Evolutionary conservation across 2,113 vertebrate species (phyloP).

Genomic region (Archilochus colubris): DNA sequence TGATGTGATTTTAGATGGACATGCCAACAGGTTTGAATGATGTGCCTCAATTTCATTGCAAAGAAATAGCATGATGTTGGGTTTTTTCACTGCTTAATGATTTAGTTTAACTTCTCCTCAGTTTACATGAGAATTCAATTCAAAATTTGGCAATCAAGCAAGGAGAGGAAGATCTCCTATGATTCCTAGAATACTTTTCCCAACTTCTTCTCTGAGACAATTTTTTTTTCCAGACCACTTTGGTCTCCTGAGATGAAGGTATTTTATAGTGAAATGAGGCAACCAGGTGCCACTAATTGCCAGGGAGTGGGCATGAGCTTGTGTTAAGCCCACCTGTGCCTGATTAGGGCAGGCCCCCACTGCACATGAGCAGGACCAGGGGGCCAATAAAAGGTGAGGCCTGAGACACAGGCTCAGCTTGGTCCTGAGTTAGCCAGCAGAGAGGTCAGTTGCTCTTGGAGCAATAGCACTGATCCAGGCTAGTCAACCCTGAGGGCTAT

Average conservation of each 20-base stretch:
- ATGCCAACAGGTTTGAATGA: not conserved
- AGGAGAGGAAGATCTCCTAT: not conserved
- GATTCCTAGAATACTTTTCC: not conserved
- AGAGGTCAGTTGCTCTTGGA: too few relatives aligned
- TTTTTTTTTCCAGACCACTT: not conserved
- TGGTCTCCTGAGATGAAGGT: not conserved
- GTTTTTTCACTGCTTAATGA: not conserved
- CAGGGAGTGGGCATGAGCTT: too few relatives aligned
- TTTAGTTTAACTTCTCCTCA: not conserved
- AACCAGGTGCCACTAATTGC: too few relatives aligned
- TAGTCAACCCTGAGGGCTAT: too few relatives aligned
- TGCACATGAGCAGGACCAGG: too few relatives aligned
- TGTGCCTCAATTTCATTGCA: not conserved
- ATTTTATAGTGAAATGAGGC: too few relatives aligned
- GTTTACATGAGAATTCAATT: not conserved
- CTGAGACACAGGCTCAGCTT: too few relatives aligned
- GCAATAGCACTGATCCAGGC: too few relatives aligned
- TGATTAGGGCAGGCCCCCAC: too few relatives aligned
- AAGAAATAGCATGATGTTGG: not conserved
- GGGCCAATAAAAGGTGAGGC: too few relatives aligned
- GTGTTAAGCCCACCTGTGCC: too few relatives aligned
- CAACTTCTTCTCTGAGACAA: not conserved
- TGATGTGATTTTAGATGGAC: not conserved
- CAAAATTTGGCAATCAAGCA: not conserved
- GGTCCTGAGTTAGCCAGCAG: too few relatives aligned